A percentile compares a stretch with the other conserved stretches of the same genome.
phyloP scores from a whole-genome alignment of 2,113 vertebrate species.

The Toxostoma redivivum region DNA sequence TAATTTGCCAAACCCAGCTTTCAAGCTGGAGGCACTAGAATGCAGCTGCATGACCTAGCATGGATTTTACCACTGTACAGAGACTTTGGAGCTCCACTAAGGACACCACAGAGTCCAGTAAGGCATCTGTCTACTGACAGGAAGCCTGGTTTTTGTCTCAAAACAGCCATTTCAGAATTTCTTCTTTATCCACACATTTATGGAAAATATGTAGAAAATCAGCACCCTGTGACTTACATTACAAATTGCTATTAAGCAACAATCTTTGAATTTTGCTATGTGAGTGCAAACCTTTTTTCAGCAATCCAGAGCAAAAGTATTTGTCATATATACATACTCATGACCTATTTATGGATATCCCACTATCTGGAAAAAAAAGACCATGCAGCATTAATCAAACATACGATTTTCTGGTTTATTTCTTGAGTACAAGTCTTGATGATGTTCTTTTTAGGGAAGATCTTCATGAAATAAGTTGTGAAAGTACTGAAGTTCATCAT shows the following conservation, averaged over 20 bases:
- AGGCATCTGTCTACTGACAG: not conserved
- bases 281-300: not conserved
- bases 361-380: not conserved
- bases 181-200: not conserved
- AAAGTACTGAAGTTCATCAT: not conserved
- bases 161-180: not conserved
- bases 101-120: not conserved
- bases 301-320: not conserved
- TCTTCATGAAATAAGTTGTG: not conserved
- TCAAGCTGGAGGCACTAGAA: not conserved
- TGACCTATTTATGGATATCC: not conserved
- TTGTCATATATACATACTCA: not conserved
- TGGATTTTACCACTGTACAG: not conserved
- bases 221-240: not conserved
- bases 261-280: not conserved
- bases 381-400: not conserved
- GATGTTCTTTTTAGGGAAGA: not conserved
- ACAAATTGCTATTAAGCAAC: not conserved
- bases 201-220: constrained; percentile 4
- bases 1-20: not conserved
- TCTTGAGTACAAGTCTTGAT: not conserved
- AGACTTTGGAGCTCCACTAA: not conserved
- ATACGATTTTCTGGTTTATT: not conserved
- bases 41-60: not conserved
- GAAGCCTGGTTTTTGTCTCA: not conserved